Evolutionary conservation across 2,888 invertebrate genomes (phyloP), one percentile per base, ranked within the genome.

Genomic region (Cephus runcator): DNA sequence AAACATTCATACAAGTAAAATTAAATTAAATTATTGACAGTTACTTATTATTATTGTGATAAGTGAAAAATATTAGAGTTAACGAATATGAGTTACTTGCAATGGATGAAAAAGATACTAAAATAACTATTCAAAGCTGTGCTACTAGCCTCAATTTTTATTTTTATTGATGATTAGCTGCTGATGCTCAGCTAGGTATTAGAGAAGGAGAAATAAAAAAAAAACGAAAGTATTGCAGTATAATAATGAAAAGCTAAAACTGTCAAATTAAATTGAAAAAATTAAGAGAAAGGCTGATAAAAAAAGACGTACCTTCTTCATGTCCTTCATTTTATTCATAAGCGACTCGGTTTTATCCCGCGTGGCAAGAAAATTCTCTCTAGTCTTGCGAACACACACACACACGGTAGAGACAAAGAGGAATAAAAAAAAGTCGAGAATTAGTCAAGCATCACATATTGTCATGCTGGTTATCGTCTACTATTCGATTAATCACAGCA

Each of bases 271-370:
- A 12, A 71, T 4, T 71, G 71, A 76, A 34, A 80, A 69, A 79
- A 82, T 69, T 76, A 76, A 40, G 23, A 40, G 40, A 40, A 23
- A 40, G 4, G 23, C 69, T 69, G 71, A 75, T 74, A 79, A 79
- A 79, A 56, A 75, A 76, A 78, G 79, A 91, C 93, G 93, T 93
- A 96, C 96, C 94, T 96, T 95, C 91, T 97, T 97, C 91, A 96
- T 96, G 93, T 98, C 98, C 94, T 98, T 96, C 96, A 99, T 98
- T 94, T 98, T 98, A 93, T 97, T 96, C 96, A 98, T 98, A 91
- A 99, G 94, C 89, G 95, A 95, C 92, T 97, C 96, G 71, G 98
- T 97, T 93, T 98, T 97, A 92, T 96, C 96, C 92, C 96, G 95
- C 80, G 97, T 97, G 90, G 96, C 96, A 92, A 96, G 96, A 94